Evolutionary conservation across 2,888 invertebrate species (phyloP).

Genomic region (Morpho deidamia): DNA sequence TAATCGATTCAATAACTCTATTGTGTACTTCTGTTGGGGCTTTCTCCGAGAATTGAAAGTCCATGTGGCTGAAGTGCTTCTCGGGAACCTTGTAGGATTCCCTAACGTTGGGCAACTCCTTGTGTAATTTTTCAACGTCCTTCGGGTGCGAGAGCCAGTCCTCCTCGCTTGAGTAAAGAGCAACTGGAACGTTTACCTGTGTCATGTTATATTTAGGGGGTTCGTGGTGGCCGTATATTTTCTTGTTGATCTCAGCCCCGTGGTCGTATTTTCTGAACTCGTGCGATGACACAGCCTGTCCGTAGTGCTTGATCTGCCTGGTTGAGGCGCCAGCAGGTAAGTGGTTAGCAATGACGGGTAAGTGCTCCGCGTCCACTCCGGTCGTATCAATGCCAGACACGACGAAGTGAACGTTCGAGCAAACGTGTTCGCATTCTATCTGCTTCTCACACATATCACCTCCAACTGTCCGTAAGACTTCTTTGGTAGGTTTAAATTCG

Average conservation of each 20-base stretch:
- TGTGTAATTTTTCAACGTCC: slow-evolving; percentile 77
- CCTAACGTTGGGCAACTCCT: slow-evolving; percentile 74
- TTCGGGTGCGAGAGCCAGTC: slow-evolving; percentile 82
- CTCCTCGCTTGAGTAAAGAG: slow-evolving; percentile 64
- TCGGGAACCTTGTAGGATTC: slow-evolving; percentile 76
- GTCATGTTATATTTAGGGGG: slow-evolving; percentile 60
- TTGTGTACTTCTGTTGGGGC: slow-evolving; percentile 55
- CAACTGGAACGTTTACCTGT: slow-evolving; percentile 58
- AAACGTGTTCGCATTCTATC: slow-evolving; percentile 67
- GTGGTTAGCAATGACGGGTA: slow-evolving; percentile 75
- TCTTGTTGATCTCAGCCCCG: slow-evolving; percentile 50
- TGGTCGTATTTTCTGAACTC: slow-evolving; percentile 61
- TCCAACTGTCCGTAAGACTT: slow-evolving; percentile 46
- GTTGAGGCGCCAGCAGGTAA: slow-evolving; percentile 78
- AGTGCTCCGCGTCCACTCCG: slow-evolving; percentile 70
- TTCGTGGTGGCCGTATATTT: slow-evolving; percentile 50
- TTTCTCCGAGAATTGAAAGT: slow-evolving; percentile 62
- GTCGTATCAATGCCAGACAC: slow-evolving; percentile 78
- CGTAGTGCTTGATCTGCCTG: slow-evolving; percentile 75
- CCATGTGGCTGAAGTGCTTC: slow-evolving; percentile 62
- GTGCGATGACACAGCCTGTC: slow-evolving; percentile 59
- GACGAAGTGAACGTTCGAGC: slow-evolving; percentile 80
- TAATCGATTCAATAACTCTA: slow-evolving; percentile 53
- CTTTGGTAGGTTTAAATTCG: slow-evolving; percentile 48
- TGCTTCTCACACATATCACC: slow-evolving; percentile 53